phyloP scores from a whole-genome alignment of 2,888 invertebrate species.

The Tetragonisca angustula region DNA sequence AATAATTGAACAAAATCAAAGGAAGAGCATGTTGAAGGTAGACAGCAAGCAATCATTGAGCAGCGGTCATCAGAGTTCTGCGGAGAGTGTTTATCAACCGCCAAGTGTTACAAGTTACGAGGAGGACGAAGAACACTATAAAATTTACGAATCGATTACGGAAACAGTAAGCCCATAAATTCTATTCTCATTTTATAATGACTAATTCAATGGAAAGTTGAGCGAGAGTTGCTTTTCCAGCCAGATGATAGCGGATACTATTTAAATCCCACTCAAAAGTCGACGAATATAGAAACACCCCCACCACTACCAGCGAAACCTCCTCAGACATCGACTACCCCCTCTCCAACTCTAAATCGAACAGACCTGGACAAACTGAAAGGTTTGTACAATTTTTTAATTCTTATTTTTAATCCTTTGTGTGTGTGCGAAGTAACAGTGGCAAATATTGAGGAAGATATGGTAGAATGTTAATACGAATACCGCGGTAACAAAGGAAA shows the following conservation, averaged over 20 bases:
- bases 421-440: too few relatives aligned
- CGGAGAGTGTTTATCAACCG: conserved; percentile 78
- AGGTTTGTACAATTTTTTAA: conserved; percentile 46
- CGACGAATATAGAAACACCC: conserved; percentile 33
- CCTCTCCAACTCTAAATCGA: conserved; percentile 47
- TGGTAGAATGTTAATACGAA: conserved; percentile 1
- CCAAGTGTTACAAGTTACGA: conserved; percentile 73
- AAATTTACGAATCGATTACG: conserved; percentile 80
- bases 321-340: conserved; percentile 54
- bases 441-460: not conserved
- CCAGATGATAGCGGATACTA: conserved; percentile 74
- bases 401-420: not conserved
- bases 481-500: conserved; percentile 4
- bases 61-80: conserved; percentile 73
- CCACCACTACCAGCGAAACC: conserved; percentile 77
- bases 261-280: conserved; percentile 60
- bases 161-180: conserved; percentile 73
- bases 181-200: not conserved
- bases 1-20: conserved; percentile 74
- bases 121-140: conserved; percentile 76
- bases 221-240: conserved; percentile 56
- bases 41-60: conserved; percentile 76
- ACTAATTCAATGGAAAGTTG: not conserved
- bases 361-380: conserved; percentile 33
- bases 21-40: conserved; percentile 64